Conservation (phyloP, 2,797 vertebrate species). For the Ambastaia sidthimunki region DNA sequence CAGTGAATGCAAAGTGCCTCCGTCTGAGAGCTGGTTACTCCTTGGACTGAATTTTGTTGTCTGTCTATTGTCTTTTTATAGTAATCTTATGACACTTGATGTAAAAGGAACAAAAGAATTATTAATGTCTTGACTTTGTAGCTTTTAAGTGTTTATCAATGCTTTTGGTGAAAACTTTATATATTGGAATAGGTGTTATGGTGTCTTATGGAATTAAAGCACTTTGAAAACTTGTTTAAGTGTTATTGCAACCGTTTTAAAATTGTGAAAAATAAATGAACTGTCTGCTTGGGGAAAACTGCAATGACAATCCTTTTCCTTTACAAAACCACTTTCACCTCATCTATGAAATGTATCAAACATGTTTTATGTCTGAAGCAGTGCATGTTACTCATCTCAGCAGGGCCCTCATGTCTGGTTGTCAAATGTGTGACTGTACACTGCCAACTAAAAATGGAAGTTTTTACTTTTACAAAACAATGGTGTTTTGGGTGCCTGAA, state of each 20-base stretch:
- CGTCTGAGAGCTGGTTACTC: neutral
- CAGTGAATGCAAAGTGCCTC: neutral
- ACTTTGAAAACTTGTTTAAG: conserved; percentile 48
- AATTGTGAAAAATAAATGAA: conserved; percentile 14
- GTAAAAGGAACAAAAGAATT: conserved; percentile 19
- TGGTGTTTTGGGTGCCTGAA: too few relatives aligned
- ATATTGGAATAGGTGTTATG: conserved; percentile 24
- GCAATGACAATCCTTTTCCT: neutral
- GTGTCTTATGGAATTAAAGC: conserved; percentile 44
- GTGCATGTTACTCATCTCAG: neutral
- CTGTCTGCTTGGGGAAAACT: conserved; percentile 32
- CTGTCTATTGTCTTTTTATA: conserved; percentile 29
- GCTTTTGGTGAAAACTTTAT: neutral
- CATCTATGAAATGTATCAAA: neutral
- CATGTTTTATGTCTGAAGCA: neutral
- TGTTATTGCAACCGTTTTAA: conserved; percentile 40
- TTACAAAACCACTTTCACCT: neutral
- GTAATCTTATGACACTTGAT: conserved; percentile 24
- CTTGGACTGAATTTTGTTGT: conserved; percentile 7
- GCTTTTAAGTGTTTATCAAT: conserved; percentile 47
- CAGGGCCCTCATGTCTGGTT: neutral
- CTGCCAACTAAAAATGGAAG: too few relatives aligned
- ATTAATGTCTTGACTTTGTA: conserved; percentile 16
- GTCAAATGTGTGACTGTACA: neutral
- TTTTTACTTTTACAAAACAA: too few relatives aligned